These are phyloP conservation scores for Lacerta agilis DNA, from an alignment of 2,797 vertebrate genomes.

Conservation along the genomic window DNA sequence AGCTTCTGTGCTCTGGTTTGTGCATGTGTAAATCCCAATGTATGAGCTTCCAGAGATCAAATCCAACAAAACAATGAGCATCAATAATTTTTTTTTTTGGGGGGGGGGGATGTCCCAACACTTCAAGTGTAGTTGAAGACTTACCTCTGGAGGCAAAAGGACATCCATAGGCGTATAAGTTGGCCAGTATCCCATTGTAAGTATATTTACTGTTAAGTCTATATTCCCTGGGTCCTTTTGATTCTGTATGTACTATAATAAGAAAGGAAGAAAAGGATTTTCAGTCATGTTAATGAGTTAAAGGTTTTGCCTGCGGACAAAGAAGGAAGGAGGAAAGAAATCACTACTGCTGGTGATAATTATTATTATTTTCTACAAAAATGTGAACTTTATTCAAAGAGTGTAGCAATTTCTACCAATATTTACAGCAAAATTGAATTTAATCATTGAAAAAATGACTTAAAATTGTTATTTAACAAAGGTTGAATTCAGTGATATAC, in stretches of 20 bases:
- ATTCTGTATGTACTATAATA: conserved; percentile 83
- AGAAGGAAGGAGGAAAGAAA: too few relatives aligned
- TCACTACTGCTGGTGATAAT: too few relatives aligned
- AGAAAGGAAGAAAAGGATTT: conserved; percentile 11
- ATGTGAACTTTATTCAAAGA: neutral
- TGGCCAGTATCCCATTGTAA: conserved; percentile 87
- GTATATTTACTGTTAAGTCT: conserved; percentile 84
- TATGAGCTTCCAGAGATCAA: neutral
- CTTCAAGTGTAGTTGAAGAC: conserved; percentile 43
- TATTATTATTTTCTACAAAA: neutral
- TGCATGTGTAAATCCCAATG: neutral
- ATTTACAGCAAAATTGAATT: neutral
- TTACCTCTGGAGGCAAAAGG: conserved; percentile 81
- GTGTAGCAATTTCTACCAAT: neutral
- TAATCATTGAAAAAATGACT: too few relatives aligned
- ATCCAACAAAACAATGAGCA: neutral
- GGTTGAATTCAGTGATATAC: too few relatives aligned
- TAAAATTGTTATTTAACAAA: too few relatives aligned
- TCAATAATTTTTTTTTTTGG: neutral
- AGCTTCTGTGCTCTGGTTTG: neutral
- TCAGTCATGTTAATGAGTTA: neutral
- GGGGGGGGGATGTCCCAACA: neutral
- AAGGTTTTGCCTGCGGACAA: neutral
- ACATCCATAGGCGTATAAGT: conserved; percentile 85
- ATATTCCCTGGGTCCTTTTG: conserved; percentile 82